Evolutionary conservation across 1,140 invertebrate genomes (phyloP), one percentile per base, ranked within the genome.

Genomic region (Eumaeus atala): DNA sequence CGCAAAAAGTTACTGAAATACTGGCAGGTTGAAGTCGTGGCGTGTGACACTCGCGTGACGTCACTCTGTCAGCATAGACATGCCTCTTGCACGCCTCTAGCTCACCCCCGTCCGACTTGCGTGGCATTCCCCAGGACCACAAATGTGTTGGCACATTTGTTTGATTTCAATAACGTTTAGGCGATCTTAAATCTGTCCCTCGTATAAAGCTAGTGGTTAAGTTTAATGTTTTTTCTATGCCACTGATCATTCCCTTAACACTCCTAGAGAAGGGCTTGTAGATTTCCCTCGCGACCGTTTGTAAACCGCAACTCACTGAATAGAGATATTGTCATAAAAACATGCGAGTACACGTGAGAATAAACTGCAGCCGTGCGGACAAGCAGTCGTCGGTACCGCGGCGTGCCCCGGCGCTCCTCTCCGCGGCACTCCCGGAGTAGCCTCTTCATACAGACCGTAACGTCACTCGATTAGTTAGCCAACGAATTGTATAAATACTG

Each of bases 401-500:
- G n/a, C n/a, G 21, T 28, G 2, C 21, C 6, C 21, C 9, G 17
- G 9, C n/a, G n/a, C 16, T 50, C 75, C 71, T 79, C 80, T 79
- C 81, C 72, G 70, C 71, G 60, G 77, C 66, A n/a, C n/a, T n/a
- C 78, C 77, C 77, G 68, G 59, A 28, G 74, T 84, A 86, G 80
- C 64, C 54, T 68, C 71, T 73, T 72, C 2, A 70, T 62, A 72
- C 66, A 18, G 58, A 77, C 70, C 63, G 73, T 51, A 62, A 70
- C 67, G 74, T 70, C 76, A 80, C 74, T 75, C 74, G 70, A 68
- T 79, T 86, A 86, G 83, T 76, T 86, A 86, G 83, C 73, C 71
- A 86, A 86, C 83, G 80, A 86, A 86, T 86, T 86, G 78, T 83
- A 77, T 78, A 74, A 64, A 74, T 76, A 82, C 75, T 69, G 75